A percentile compares a stretch with the other conserved stretches of the same genome.
Evolutionary conservation across 2,888 invertebrate species (phyloP).

Genomic region (Melanophora roralis): DNA sequence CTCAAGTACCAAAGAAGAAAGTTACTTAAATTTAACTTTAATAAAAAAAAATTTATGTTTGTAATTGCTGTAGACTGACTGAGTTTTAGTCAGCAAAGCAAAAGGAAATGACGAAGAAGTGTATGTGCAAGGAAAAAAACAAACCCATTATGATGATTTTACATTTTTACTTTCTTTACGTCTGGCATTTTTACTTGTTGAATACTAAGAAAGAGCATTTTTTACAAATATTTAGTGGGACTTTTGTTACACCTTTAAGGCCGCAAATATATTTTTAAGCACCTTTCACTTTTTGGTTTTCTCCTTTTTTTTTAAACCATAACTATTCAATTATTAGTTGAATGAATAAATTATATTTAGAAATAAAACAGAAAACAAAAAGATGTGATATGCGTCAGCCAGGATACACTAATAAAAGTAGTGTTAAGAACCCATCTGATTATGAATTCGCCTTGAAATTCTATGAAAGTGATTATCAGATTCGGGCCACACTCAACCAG

Average conservation of each 20-base stretch:
- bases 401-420: too few relatives aligned
- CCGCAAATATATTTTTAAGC: background rate
- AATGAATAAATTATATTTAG: background rate
- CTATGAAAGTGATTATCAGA: too few relatives aligned
- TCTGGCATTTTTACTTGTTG: slow-evolving; percentile 5
- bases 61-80: slow-evolving; percentile 19
- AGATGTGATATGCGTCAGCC: too few relatives aligned
- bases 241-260: background rate
- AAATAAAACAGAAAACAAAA: background rate
- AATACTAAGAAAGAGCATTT: background rate
- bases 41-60: background rate
- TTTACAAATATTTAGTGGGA: background rate
- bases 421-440: too few relatives aligned
- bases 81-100: background rate
- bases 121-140: too few relatives aligned
- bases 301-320: background rate
- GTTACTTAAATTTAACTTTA: background rate
- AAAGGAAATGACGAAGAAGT: background rate
- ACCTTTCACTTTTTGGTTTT: background rate
- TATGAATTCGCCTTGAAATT: too few relatives aligned
- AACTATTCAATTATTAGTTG: background rate
- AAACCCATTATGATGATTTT: too few relatives aligned
- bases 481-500: too few relatives aligned
- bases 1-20: background rate
- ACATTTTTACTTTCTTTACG: background rate